Conservation (phyloP, 2,113 vertebrate genomes). For the Psittacula cyanocephala region DNA sequence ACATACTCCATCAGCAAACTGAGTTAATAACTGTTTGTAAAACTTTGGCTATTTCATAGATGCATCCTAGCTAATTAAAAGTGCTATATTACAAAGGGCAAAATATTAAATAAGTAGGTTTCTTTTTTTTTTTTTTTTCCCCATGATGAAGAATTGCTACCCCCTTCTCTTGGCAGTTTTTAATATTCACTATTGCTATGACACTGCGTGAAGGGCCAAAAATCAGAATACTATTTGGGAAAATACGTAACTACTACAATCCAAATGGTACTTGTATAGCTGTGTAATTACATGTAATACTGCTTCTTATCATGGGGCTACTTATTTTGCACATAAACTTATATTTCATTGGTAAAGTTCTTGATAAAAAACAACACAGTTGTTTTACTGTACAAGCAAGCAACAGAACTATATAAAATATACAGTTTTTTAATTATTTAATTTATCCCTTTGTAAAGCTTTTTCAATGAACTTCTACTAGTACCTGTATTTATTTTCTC, state of each 20-base stretch:
- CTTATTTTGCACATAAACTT: conserved; percentile 77
- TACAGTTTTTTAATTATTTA: conserved; percentile 51
- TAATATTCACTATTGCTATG: conserved; percentile 80
- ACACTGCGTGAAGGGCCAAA: conserved; percentile 79
- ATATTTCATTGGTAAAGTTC: conserved; percentile 74
- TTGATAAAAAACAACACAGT: conserved; percentile 74
- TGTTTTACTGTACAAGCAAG: conserved; percentile 77
- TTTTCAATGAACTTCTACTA: conserved; percentile 68
- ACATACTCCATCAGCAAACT: no score
- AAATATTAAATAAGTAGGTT: conserved; percentile 72
- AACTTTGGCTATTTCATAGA: conserved; percentile 77
- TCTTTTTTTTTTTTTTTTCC: background rate
- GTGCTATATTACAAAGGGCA: conserved; percentile 81
- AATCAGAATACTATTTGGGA: conserved; percentile 75
- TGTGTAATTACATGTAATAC: conserved; percentile 79
- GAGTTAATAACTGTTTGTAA: no score
- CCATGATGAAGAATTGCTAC: conserved; percentile 72
- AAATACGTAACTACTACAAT: conserved; percentile 78
- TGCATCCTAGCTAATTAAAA: conserved; percentile 80
- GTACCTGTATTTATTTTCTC: conserved; percentile 64
- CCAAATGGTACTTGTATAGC: conserved; percentile 70
- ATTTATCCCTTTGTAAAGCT: conserved; percentile 69
- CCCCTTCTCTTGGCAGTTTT: conserved; percentile 78
- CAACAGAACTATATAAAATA: conserved; percentile 78
- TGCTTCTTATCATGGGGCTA: conserved; percentile 76